These are phyloP conservation scores for Danio aesculapii DNA, from an alignment of 2,797 vertebrate species.

Conservation along the genomic window DNA sequence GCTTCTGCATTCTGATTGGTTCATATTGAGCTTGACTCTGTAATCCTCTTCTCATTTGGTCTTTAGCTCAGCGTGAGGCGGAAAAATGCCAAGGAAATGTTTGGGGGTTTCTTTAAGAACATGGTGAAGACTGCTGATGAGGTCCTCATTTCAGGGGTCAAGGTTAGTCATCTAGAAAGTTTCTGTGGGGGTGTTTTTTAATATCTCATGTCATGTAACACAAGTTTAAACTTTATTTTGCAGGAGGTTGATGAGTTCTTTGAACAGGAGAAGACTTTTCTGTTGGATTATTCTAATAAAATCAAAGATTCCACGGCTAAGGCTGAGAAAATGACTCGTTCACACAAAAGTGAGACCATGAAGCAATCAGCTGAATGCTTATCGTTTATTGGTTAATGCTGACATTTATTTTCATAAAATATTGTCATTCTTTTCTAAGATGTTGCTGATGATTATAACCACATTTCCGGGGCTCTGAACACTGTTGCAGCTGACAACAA, in stretches of 20 bases:
- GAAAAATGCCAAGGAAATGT: conserved; percentile 98
- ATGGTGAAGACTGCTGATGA: conserved; percentile 97
- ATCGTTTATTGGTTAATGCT: neutral
- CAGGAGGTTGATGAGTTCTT: conserved; percentile 99
- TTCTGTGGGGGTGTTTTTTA: neutral
- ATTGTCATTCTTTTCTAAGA: conserved; percentile 72
- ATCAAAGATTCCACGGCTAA: conserved; percentile 95
- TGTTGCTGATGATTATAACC: conserved; percentile 97
- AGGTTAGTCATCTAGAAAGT: conserved; percentile 77
- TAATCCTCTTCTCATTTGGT: conserved; percentile 3
- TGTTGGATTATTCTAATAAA: conserved; percentile 93
- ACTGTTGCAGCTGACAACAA: conserved; percentile 87
- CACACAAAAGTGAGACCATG: conserved; percentile 90
- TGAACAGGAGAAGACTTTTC: conserved; percentile 97
- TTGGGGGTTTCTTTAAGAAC: conserved; percentile 96
- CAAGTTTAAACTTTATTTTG: conserved; percentile 39
- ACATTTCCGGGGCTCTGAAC: conserved; percentile 88
- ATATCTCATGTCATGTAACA: neutral
- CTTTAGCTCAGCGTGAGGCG: conserved; percentile 91
- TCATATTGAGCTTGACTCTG: conserved; percentile 9
- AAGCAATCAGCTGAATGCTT: neutral
- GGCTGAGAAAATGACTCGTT: conserved; percentile 96
- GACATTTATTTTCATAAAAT: neutral
- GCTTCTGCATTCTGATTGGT: neutral
- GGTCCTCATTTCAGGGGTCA: conserved; percentile 94